Percentiles rank a stretch among this genome's conserved stretches.
Evolutionary conservation across 2,888 invertebrate genomes (phyloP).

Genomic region (Laothoe populi): DNA sequence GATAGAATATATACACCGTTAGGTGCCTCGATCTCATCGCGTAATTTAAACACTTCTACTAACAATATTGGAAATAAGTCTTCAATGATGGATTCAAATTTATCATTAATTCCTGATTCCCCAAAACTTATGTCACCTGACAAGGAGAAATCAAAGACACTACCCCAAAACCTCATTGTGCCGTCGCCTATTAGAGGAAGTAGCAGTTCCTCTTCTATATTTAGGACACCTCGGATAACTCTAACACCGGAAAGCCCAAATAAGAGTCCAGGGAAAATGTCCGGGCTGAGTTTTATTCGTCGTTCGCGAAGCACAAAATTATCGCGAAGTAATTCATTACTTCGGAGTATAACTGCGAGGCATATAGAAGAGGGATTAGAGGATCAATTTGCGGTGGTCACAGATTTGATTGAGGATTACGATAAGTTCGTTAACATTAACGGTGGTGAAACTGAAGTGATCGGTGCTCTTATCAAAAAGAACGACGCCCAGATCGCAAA

Average conservation of each 20-base stretch:
- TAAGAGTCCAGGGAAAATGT: conserved; percentile 82
- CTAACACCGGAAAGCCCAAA: conserved; percentile 79
- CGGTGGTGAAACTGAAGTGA: conserved; percentile 73
- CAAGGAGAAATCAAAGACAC: conserved; percentile 85
- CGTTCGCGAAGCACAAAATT: conserved; percentile 90
- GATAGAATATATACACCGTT: conserved; percentile 78
- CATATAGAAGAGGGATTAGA: conserved; percentile 77
- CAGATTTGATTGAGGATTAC: conserved; percentile 72
- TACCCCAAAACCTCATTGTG: conserved; percentile 84
- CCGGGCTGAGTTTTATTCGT: conserved; percentile 86
- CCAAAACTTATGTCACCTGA: conserved; percentile 73
- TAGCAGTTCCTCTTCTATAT: conserved; percentile 76
- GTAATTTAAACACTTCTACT: conserved; percentile 70
- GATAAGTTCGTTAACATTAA: conserved; percentile 71
- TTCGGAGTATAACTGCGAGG: conserved; percentile 84
- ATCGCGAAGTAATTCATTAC: conserved; percentile 87
- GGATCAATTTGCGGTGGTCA: conserved; percentile 66
- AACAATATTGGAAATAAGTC: conserved; percentile 65
- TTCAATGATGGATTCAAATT: conserved; percentile 73
- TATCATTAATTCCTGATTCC: conserved; percentile 77
- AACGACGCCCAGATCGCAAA: conserved; percentile 72
- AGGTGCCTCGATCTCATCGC: conserved; percentile 68
- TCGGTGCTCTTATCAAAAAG: conserved; percentile 77
- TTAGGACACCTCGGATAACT: conserved; percentile 73
- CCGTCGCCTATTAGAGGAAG: conserved; percentile 78